A percentile compares a stretch with the other conserved stretches of the same genome.
Evolutionary conservation across 53 echinoderm and acorn worm genomes (phyloP).

Genomic region (Pentamera pediparva): DNA sequence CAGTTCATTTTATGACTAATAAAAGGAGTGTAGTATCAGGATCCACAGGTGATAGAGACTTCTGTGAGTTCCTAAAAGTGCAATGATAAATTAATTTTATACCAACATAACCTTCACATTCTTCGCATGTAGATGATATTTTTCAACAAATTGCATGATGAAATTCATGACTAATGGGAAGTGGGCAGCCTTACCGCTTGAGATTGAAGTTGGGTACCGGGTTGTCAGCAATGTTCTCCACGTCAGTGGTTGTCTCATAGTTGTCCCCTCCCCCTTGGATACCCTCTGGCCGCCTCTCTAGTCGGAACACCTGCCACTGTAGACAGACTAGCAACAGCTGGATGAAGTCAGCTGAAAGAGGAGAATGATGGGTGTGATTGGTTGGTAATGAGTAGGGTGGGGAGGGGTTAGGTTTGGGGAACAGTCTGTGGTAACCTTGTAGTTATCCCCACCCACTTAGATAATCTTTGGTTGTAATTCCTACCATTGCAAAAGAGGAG

Average conservation of each 20-base stretch:
- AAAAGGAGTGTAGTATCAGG: too few relatives aligned
- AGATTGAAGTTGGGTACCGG: constrained; percentile 93
- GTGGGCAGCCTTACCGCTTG: constrained; percentile 51
- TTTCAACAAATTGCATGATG: not conserved
- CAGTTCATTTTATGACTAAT: too few relatives aligned
- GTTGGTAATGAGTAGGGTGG: not conserved
- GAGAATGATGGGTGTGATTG: not conserved
- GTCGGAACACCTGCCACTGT: constrained; percentile 83
- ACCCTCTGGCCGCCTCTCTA: constrained; percentile 47
- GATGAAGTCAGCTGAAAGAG: constrained; percentile 76
- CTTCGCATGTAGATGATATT: not conserved
- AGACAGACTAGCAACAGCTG: constrained; percentile 90
- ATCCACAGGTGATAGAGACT: too few relatives aligned
- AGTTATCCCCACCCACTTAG: too few relatives aligned
- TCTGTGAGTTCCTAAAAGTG: not conserved
- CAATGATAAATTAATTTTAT: not conserved
- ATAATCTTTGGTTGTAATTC: too few relatives aligned
- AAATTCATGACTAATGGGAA: not conserved
- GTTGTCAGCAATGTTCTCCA: constrained; percentile 62
- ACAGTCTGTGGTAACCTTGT: not conserved
- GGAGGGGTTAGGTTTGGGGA: not conserved
- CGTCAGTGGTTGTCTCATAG: constrained; percentile 66
- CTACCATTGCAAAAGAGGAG: too few relatives aligned
- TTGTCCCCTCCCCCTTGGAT: constrained; percentile 76
- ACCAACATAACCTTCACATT: not conserved